Evolutionary conservation across 2,888 invertebrate genomes (phyloP).

Genomic region (Meganola albula): DNA sequence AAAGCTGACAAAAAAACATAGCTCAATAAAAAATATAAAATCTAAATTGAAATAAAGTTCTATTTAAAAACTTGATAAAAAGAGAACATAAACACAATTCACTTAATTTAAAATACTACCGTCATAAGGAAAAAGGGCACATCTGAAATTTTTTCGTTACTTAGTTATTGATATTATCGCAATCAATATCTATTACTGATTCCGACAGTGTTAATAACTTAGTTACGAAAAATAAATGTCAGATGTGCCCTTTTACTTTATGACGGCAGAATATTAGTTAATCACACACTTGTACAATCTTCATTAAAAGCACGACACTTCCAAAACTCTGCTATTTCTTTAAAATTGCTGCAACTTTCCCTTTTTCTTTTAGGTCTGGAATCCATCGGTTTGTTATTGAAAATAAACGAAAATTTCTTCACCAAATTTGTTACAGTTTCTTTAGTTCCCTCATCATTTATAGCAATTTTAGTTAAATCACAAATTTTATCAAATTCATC

Average conservation of each 20-base stretch:
- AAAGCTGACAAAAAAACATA: too few relatives aligned
- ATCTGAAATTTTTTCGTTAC: neutral
- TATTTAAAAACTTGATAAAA: too few relatives aligned
- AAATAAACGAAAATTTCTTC: conserved; percentile 42
- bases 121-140: neutral
- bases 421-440: conserved; percentile 54
- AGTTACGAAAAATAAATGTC: neutral
- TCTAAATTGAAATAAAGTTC: too few relatives aligned
- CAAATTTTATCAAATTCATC: conserved; percentile 50
- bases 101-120: neutral
- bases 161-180: neutral
- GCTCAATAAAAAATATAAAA: too few relatives aligned
- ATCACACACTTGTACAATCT: neutral
- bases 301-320: neutral
- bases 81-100: too few relatives aligned
- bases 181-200: neutral
- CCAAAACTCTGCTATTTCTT: neutral
- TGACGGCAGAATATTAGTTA: neutral
- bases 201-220: neutral
- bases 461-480: conserved; percentile 31
- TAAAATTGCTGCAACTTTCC: neutral
- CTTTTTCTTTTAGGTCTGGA: neutral
- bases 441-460: conserved; percentile 30
- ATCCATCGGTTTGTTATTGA: conserved; percentile 17
- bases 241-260: neutral